These are phyloP conservation scores for Cyanoderma ruficeps DNA, from an alignment of 2,113 vertebrate species.

Conservation along the genomic window DNA sequence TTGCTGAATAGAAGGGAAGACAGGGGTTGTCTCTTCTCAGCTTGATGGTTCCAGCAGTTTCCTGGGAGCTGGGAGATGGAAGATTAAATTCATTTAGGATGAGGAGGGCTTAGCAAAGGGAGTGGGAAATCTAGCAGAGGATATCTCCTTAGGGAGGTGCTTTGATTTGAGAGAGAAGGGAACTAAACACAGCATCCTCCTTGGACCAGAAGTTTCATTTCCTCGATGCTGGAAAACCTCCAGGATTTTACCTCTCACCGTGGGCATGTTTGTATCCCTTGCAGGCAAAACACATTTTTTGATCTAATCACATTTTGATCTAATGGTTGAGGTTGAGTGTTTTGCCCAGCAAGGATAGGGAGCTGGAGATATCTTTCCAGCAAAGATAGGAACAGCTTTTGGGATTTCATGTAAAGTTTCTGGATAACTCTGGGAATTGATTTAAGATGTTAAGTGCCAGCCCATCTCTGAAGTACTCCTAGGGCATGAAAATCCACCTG, in stretches of 20 bases:
- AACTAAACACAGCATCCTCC: not conserved
- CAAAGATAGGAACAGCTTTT: not conserved
- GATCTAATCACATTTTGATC: not conserved
- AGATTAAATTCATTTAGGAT: slow-evolving; percentile 5
- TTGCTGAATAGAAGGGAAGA: not conserved
- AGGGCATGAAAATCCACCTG: not conserved
- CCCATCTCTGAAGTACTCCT: not conserved
- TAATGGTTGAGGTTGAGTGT: not conserved
- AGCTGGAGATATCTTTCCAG: not conserved
- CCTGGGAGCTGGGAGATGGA: slow-evolving; percentile 14
- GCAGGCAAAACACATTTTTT: not conserved
- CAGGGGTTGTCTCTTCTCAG: not conserved
- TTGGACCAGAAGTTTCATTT: slow-evolving; percentile 5
- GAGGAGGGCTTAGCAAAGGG: not conserved
- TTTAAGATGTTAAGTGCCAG: slow-evolving; percentile 1
- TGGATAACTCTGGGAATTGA: not conserved
- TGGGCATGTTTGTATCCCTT: not conserved
- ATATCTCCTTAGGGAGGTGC: not conserved
- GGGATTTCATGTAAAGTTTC: slow-evolving; percentile 13
- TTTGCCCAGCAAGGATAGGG: not conserved
- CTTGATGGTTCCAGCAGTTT: not conserved
- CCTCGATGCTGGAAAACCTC: not conserved
- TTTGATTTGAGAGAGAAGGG: slow-evolving; percentile 17
- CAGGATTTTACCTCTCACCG: not conserved
- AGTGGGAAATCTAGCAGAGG: not conserved